These are phyloP conservation scores for Piaya cayana DNA, from an alignment of 2,113 vertebrate genomes.

Conservation along the genomic window DNA sequence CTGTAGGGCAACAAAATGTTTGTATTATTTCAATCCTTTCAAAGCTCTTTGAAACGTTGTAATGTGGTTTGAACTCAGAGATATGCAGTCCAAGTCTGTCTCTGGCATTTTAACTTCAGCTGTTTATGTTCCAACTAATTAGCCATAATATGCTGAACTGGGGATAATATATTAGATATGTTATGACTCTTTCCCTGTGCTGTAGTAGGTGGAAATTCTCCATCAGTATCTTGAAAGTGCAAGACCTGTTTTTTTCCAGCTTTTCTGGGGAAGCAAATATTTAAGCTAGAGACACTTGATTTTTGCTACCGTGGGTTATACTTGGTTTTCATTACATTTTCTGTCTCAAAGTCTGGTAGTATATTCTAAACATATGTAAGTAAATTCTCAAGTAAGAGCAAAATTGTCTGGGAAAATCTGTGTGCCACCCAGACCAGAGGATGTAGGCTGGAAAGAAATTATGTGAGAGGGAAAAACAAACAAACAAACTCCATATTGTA, in stretches of 20 bases:
- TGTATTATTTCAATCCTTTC: background rate
- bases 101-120: slow-evolving; percentile 37
- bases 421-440: background rate
- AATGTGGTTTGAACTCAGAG: background rate
- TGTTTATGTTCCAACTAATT: slow-evolving; percentile 52
- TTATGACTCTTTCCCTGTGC: slow-evolving; percentile 20
- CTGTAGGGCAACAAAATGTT: background rate
- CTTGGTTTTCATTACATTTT: slow-evolving; percentile 14
- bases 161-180: background rate
- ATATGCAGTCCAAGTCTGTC: background rate
- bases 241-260: background rate
- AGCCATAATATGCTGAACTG: background rate
- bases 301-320: slow-evolving; percentile 5
- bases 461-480: background rate
- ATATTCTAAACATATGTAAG: slow-evolving; percentile 22
- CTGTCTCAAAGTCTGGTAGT: slow-evolving; percentile 14
- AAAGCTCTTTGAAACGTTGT: slow-evolving; percentile 7
- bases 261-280: slow-evolving; percentile 13
- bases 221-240: background rate
- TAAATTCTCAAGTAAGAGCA: slow-evolving; percentile 2
- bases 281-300: slow-evolving; percentile 10
- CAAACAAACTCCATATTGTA: background rate
- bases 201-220: background rate
- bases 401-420: slow-evolving; percentile 16
- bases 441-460: background rate